Evolutionary conservation across 2,113 vertebrate species (phyloP).

Genomic region (Mellivora capensis): DNA sequence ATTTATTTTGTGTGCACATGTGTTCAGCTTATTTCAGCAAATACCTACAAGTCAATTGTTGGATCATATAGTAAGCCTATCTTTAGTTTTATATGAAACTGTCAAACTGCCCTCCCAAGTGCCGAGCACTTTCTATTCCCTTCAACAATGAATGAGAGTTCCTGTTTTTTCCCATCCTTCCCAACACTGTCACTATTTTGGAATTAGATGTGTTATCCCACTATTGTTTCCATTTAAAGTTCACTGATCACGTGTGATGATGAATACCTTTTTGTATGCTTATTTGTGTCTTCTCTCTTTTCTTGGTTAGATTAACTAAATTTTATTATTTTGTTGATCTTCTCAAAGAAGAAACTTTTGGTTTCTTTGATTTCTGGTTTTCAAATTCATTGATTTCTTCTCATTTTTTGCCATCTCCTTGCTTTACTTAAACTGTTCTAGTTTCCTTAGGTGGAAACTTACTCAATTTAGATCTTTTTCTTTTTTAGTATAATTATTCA

Average conservation of each 20-base stretch:
- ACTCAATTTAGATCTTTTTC: not conserved
- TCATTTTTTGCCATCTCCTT: not conserved
- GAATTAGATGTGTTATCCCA: not conserved
- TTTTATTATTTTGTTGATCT: not conserved
- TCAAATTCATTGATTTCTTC: not conserved
- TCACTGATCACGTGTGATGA: not conserved
- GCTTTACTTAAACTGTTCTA: not conserved
- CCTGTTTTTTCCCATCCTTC: not conserved
- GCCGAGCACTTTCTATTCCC: not conserved
- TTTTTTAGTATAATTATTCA: not conserved
- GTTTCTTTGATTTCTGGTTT: slow-evolving; percentile 10
- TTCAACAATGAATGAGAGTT: not conserved
- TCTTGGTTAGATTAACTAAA: not conserved
- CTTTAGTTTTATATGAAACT: not conserved
- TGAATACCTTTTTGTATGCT: not conserved
- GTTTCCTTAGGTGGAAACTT: not conserved
- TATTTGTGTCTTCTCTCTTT: not conserved
- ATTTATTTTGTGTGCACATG: not conserved
- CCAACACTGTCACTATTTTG: not conserved
- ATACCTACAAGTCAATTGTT: not conserved
- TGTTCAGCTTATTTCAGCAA: not conserved
- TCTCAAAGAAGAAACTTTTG: not conserved
- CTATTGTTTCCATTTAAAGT: not conserved
- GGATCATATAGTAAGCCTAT: not conserved
- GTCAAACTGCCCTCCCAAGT: not conserved